Conservation (phyloP, 1,140 invertebrate species). For the Calliphora vicina region DNA sequence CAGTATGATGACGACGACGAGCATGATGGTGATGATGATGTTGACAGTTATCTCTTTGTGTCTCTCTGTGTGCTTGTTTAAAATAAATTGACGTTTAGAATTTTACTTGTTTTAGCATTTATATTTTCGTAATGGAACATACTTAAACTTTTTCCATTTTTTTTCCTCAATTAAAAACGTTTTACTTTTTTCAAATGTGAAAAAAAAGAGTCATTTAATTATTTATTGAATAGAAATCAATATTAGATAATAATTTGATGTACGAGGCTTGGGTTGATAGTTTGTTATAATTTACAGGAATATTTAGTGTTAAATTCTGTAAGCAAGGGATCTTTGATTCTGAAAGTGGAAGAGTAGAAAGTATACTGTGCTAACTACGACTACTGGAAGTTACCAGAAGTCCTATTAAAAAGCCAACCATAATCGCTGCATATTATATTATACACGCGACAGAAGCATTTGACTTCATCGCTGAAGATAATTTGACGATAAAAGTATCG, state of each 20-base stretch:
- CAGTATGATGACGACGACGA: background rate
- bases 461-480: no score
- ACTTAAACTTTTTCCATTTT: background rate
- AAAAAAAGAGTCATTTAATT: background rate
- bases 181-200: background rate
- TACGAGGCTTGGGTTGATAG: slow-evolving; percentile 62
- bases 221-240: background rate
- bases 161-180: background rate
- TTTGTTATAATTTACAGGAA: no score
- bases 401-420: no score
- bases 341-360: no score
- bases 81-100: slow-evolving; percentile 13
- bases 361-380: no score
- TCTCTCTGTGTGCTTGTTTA: background rate
- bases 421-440: no score
- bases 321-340: no score
- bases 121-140: background rate
- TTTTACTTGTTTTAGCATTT: background rate
- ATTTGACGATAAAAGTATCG: no score
- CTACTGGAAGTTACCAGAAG: no score
- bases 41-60: background rate
- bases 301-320: no score
- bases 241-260: background rate
- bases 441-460: no score
- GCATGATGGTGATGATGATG: background rate